phyloP scores from a whole-genome alignment of 2,113 vertebrate genomes.

The Bujurquina vittata region DNA sequence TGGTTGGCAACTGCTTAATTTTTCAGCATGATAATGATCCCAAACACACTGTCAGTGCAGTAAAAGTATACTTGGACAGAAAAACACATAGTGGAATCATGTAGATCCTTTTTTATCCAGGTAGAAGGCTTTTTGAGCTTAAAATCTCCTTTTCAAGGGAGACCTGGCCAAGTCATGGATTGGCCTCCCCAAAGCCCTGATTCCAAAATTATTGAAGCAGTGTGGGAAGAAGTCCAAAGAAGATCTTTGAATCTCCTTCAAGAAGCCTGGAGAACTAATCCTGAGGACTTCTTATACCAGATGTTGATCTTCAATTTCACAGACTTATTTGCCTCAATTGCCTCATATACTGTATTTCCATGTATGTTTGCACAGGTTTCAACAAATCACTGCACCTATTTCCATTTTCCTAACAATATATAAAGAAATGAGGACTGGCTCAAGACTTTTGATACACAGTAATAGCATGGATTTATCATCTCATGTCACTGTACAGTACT shows the following conservation, averaged over 20 bases:
- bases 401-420: neutral
- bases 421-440: neutral
- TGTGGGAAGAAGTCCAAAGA: neutral
- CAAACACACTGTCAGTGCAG: neutral
- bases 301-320: neutral
- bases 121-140: too few relatives aligned
- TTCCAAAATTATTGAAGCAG: accelerated
- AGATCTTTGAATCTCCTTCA: neutral
- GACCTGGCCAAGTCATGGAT: neutral
- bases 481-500: neutral
- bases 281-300: neutral
- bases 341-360: neutral
- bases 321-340: neutral
- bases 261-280: neutral
- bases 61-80: neutral
- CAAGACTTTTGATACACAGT: too few relatives aligned
- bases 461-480: neutral
- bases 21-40: neutral
- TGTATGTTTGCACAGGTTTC: neutral
- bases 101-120: too few relatives aligned
- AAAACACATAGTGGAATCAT: too few relatives aligned
- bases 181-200: neutral
- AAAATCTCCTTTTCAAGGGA: too few relatives aligned
- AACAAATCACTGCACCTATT: neutral
- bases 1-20: neutral